Percentiles rank a stretch among this genome's conserved stretches.
phyloP scores from a whole-genome alignment of 2,797 vertebrate genomes.

The Psittacula echo region DNA sequence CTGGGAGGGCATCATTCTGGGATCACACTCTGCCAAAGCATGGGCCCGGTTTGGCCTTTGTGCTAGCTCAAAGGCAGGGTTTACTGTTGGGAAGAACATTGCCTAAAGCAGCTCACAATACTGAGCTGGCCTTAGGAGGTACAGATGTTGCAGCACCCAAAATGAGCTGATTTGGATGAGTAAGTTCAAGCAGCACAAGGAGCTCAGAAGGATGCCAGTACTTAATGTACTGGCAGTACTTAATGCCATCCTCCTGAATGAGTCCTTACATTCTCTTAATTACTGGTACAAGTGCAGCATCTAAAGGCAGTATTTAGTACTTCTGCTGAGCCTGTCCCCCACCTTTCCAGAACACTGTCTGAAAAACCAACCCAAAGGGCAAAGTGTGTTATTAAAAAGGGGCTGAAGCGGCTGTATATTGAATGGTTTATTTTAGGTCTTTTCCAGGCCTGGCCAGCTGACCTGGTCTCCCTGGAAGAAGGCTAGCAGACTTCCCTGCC shows the following conservation, averaged over 20 bases:
- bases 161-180: not conserved
- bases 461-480: conserved; percentile 24
- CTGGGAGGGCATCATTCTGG: not conserved
- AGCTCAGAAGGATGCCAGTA: not conserved
- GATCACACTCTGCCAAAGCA: not conserved
- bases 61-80: not conserved
- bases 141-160: not conserved
- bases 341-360: not conserved
- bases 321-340: not conserved
- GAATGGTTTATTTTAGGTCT: conserved; percentile 51
- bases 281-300: not conserved
- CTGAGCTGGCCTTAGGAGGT: not conserved
- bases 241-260: not conserved
- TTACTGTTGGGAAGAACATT: not conserved
- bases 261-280: not conserved
- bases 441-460: conserved; percentile 26
- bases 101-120: not conserved
- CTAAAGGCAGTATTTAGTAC: not conserved
- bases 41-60: not conserved
- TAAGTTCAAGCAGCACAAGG: not conserved
- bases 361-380: not conserved
- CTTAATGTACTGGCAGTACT: not conserved
- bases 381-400: not conserved
- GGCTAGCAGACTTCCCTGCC: conserved; percentile 4
- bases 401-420: conserved; percentile 24